Conservation (phyloP, 2,888 invertebrate genomes). For the Amblyteles armatorius region DNA sequence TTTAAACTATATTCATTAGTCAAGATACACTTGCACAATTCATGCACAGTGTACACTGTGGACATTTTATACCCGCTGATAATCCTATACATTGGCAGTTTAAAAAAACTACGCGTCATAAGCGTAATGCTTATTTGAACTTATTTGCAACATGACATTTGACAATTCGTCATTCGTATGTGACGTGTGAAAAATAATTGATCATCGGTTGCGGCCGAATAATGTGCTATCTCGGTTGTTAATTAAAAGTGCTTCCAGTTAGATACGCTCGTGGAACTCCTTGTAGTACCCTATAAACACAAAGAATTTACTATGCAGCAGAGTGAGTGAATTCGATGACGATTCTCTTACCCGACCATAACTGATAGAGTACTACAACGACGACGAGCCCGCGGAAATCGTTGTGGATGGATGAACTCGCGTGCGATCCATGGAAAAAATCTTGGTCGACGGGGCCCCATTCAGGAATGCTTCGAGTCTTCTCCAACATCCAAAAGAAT, state of each 20-base stretch:
- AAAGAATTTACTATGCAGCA: background rate
- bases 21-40: conserved; percentile 23
- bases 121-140: conserved; percentile 36
- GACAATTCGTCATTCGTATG: conserved; percentile 27
- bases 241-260: background rate
- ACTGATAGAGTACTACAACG: conserved; percentile 60
- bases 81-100: conserved; percentile 39
- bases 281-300: conserved; percentile 11
- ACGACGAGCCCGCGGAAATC: conserved; percentile 50
- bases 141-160: conserved; percentile 42
- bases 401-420: conserved; percentile 57
- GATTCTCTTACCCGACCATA: conserved; percentile 55
- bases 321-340: background rate
- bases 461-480: conserved; percentile 90
- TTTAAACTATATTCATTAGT: conserved; percentile 10
- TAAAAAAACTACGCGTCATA: conserved; percentile 34
- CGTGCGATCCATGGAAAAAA: conserved; percentile 69
- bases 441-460: conserved; percentile 79
- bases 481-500: conserved; percentile 94
- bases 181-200: conserved; percentile 19
- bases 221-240: background rate
- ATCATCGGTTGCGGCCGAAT: background rate
- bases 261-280: conserved; percentile 19
- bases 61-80: conserved; percentile 9
- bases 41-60: conserved; percentile 7